Evolutionary conservation across 2,888 invertebrate genomes (phyloP), one percentile per base, ranked within the genome.

Genomic region (Mamestra brassicae): DNA sequence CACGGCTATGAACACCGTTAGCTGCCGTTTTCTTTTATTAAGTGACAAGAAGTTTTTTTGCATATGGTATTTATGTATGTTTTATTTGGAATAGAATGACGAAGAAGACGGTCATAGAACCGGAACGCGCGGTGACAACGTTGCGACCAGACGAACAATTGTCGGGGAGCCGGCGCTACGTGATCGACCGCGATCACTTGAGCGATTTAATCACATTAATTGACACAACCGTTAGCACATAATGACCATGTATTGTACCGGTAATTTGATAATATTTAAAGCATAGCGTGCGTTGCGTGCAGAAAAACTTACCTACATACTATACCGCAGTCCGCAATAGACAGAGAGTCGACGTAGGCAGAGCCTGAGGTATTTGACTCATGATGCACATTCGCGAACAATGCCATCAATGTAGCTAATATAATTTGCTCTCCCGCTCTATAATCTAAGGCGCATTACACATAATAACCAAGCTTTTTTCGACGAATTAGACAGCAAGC

Each of bases 181-280:
- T 95, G 95, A 94, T 94, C 92, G 92, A 89, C 89, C 92, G 92
- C 90, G 86, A 90, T 77, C 93, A 93, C 92, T 93, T 92, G 91
- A 92, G 93, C 93, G 91, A 93, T 95, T 94, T 94, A 94, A 95
- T 94, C 93, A 94, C 90, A 93, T 94, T 95, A 95, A 95, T 95
- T 95, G 94, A 94, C 92, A 93, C 89, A 92, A 95, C 96, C 96
- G 96, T 96, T 96, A 96, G 88, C 85, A 90, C 89, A 91, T 94
- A 95, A 95, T 94, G 94, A 95, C 92, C 90, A 92, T 91, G 94
- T 92, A 96, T 95, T 96, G 94, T 95, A 90, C 88, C 91, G 93
- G 94, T 95, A 95, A 96, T 95, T 96, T 92, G 94, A 93, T 94
- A 88, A 95, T 93, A 92, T 95, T 94, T 93, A 91, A 93, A 94